A percentile compares a stretch with the other conserved stretches of the same genome.
Evolutionary conservation across 2,888 invertebrate species (phyloP).

Genomic region (Macrostomum cliftonense): DNA sequence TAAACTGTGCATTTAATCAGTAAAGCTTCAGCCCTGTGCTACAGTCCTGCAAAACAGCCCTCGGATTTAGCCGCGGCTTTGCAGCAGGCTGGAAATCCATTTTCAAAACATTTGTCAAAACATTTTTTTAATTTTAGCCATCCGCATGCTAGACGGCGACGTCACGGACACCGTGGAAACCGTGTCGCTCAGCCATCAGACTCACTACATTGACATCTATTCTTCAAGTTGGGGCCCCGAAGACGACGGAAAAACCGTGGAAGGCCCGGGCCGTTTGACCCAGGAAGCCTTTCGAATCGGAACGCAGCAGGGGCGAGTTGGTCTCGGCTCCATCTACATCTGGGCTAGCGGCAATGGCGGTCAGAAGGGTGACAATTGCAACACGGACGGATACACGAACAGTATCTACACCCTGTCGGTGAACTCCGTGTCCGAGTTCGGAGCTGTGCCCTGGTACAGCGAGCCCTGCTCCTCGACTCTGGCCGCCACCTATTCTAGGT

Average conservation of each 20-base stretch:
- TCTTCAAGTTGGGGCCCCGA: slow-evolving; percentile 94
- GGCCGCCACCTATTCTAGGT: slow-evolving; percentile 86
- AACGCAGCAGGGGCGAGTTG: slow-evolving; percentile 55
- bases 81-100: no score
- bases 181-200: slow-evolving; percentile 71
- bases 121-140: slow-evolving; percentile 27
- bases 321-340: slow-evolving; percentile 88
- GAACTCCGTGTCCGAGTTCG: slow-evolving; percentile 51
- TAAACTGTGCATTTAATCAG: no score
- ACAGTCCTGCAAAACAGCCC: no score
- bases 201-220: slow-evolving; percentile 92
- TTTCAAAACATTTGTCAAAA: no score
- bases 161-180: slow-evolving; percentile 98
- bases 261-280: slow-evolving; percentile 85
- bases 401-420: slow-evolving; percentile 95
- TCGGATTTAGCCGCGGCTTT: no score
- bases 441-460: slow-evolving; percentile 68
- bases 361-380: slow-evolving; percentile 67
- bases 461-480: slow-evolving; percentile 93
- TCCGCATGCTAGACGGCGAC: slow-evolving; percentile 91
- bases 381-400: slow-evolving; percentile 97
- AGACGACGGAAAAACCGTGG: slow-evolving; percentile 91
- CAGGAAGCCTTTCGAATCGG: slow-evolving; percentile 61
- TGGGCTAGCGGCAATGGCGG: slow-evolving; percentile 99
- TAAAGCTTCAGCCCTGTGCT: no score